Evolutionary conservation across 2,113 vertebrate species (phyloP).

Genomic region (Eulemur macaco): DNA sequence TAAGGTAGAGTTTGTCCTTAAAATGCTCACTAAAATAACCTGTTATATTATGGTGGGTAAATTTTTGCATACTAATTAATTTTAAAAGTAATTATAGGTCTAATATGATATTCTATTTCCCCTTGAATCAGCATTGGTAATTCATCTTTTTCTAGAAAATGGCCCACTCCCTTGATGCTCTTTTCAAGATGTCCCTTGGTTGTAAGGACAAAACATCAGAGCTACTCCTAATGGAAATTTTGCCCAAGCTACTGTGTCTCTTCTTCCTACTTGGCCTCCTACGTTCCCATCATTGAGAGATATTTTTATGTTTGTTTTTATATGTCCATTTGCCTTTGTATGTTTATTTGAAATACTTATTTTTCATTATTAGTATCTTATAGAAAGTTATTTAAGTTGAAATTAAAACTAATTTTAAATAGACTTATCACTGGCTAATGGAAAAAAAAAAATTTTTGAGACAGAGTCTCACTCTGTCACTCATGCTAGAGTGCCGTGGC

Average conservation of each 20-base stretch:
- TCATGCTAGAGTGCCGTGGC: no score
- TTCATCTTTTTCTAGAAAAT: not conserved
- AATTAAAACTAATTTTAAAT: not conserved
- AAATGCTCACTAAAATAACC: not conserved
- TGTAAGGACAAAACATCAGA: not conserved
- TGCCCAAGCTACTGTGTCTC: not conserved
- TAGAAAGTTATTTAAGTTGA: not conserved
- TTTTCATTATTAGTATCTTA: not conserved
- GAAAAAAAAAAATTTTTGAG: no score
- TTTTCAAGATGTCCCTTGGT: not conserved
- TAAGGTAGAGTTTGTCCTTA: not conserved
- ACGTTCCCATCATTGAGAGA: not conserved
- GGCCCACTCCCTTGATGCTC: not conserved
- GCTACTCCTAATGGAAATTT: not conserved
- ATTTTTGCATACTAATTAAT: not conserved
- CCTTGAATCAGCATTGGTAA: not conserved
- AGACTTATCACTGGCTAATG: not conserved
- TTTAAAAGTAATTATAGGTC: not conserved
- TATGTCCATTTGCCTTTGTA: not conserved
- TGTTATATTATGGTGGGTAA: not conserved
- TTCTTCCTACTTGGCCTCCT: not conserved
- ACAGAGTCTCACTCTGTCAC: no score
- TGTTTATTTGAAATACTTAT: not conserved
- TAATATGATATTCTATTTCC: not conserved
- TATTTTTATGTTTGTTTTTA: not conserved